phyloP scores from a whole-genome alignment of 64 coral and sea anemone genomes.

The Pachyseris speciosa region DNA sequence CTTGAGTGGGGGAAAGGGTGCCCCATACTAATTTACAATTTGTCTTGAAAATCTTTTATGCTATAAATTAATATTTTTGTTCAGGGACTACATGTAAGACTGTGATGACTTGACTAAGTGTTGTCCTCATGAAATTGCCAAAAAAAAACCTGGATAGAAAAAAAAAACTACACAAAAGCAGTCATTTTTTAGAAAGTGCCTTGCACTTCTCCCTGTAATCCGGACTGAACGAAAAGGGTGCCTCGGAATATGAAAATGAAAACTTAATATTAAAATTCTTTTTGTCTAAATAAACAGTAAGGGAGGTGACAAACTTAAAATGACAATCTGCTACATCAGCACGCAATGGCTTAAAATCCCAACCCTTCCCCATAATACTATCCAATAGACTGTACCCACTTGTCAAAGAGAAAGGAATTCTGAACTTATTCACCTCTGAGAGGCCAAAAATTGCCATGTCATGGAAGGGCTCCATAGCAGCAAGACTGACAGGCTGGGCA shows the following conservation, averaged over 20 bases:
- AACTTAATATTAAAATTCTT: slow-evolving; percentile 44
- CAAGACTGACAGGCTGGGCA: not conserved
- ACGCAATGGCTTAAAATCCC: slow-evolving; percentile 48
- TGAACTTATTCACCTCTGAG: slow-evolving; percentile 52
- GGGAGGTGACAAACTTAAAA: slow-evolving; percentile 46
- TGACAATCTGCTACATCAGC: slow-evolving; percentile 35
- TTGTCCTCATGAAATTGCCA: not conserved
- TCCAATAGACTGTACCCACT: slow-evolving; percentile 26
- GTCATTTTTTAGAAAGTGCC: not conserved
- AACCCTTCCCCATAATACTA: slow-evolving; percentile 27
- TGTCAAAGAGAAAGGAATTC: slow-evolving; percentile 17
- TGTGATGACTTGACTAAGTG: not conserved
- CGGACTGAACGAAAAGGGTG: not conserved
- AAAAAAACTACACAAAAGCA: not conserved
- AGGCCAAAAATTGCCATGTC: slow-evolving; percentile 48
- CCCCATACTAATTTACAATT: not conserved
- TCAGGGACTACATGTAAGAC: not conserved
- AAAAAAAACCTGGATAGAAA: not conserved
- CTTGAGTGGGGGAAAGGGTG: too few relatives aligned
- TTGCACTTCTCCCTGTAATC: slow-evolving; percentile 38
- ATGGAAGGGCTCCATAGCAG: slow-evolving; percentile 20
- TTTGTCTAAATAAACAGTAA: slow-evolving; percentile 62
- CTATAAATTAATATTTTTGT: too few relatives aligned
- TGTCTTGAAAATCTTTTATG: not conserved
- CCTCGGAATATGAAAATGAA: slow-evolving; percentile 27